Evolutionary conservation across 1,140 invertebrate species (phyloP), one percentile per base, ranked within the genome.

Genomic region (Drosophila seguyi): DNA sequence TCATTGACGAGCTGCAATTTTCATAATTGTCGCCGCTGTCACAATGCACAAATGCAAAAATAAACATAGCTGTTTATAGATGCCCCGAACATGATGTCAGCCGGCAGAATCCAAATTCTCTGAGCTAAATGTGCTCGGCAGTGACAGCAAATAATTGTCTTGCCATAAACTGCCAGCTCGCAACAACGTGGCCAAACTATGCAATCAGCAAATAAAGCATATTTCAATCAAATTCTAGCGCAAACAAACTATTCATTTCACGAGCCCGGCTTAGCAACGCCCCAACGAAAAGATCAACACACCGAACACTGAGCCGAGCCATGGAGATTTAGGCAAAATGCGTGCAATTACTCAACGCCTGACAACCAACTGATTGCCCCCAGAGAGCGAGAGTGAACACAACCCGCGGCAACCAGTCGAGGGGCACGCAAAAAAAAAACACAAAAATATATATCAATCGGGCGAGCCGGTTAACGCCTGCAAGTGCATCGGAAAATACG

Each of bases 141-240:
- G 50, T 87, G 80, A 84, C 84, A 84, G 68, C 72, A 45, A 74
- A 71, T 88, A 80, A 87, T 79, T 83, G 53, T 63, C 45, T 56
- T 41, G 66, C 56, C 77, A 81, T 74, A 85, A 85, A 79, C 65
- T 65, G 58, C 41, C 57, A 67, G 42, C 41, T 34, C 44, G 25
- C 65, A 25, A 25, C 25, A 71, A 45, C 61, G 36, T 59, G 58
- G 52, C 48, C 42, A 38, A 56, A 47, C 48, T 48, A 27, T 59
- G 74, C 62, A 67, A 68, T 71, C 53, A 78, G 53, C 66, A 78
- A 78, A 78, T 79, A 78, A 79, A 79, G 53, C 65, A 78, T 72
- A 79, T 79, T 78, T 78, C 75, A 69, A 78, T 78, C 74, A 71
- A 78, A 69, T 78, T 78, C 57, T 56, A 78, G 75, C 75, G 57